phyloP scores from a whole-genome alignment of 2,797 vertebrate genomes.

The Pempheris klunzingeri region DNA sequence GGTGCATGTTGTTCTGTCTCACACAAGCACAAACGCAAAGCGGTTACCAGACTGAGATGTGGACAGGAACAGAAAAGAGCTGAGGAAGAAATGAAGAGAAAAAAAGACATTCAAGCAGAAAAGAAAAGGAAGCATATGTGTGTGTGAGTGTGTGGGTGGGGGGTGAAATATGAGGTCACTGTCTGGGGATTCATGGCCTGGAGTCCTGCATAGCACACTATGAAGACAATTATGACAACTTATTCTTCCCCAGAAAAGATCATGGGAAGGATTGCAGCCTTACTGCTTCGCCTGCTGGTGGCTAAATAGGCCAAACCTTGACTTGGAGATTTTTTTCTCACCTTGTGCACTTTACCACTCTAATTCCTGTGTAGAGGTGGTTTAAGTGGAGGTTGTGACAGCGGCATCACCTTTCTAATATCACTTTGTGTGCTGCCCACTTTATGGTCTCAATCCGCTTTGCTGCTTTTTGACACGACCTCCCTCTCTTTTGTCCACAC shows the following conservation, averaged over 20 bases:
- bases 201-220: slow-evolving; percentile 42
- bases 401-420: not conserved
- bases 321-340: slow-evolving; percentile 14
- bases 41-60: slow-evolving; percentile 2
- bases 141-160: not conserved
- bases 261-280: slow-evolving; percentile 26
- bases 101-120: not conserved
- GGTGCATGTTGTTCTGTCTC: slow-evolving; percentile 2
- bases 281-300: slow-evolving; percentile 4
- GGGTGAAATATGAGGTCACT: slow-evolving; percentile 68
- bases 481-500: not conserved
- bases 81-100: not conserved
- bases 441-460: slow-evolving; percentile 8
- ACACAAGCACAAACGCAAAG: not conserved
- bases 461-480: not conserved
- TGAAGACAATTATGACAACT: slow-evolving; percentile 47
- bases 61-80: slow-evolving; percentile 23
- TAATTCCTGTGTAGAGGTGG: slow-evolving; percentile 16
- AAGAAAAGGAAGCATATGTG: slow-evolving; percentile 16
- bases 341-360: slow-evolving; percentile 14
- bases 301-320: not conserved
- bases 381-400: slow-evolving; percentile 23
- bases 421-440: not conserved
- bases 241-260: slow-evolving; percentile 34
- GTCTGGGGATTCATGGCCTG: slow-evolving; percentile 71